These are phyloP conservation scores for Patiria pectinifera DNA, from an alignment of 53 echinoderm and acorn worm genomes.

Conservation along the genomic window DNA sequence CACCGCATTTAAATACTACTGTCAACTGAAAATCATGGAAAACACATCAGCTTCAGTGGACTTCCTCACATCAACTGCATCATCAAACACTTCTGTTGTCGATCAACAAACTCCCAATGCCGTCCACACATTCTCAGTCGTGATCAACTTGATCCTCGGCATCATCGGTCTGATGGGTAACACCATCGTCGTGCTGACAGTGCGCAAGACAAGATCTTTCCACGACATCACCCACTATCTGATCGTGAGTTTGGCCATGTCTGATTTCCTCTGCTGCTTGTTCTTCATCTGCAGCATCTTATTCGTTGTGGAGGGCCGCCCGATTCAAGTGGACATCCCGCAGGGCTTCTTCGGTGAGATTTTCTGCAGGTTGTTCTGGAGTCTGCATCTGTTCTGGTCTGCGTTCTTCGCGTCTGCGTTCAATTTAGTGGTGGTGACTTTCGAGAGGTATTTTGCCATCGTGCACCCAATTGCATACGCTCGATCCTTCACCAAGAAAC, in stretches of 20 bases:
- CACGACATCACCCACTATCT: slow-evolving; percentile 56
- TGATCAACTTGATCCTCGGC: slow-evolving; percentile 22
- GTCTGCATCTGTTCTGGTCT: slow-evolving; percentile 54
- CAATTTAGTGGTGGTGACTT: slow-evolving; percentile 58
- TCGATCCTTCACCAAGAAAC: slow-evolving; percentile 23
- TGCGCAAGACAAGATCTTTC: slow-evolving; percentile 4
- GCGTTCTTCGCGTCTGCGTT: slow-evolving; percentile 53
- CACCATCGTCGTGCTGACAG: slow-evolving; percentile 32
- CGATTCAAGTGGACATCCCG: neutral
- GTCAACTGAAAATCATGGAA: neutral
- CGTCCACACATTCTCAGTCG: slow-evolving; percentile 4
- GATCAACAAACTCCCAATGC: neutral
- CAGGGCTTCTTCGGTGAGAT: slow-evolving; percentile 31
- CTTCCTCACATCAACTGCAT: neutral
- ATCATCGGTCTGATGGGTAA: slow-evolving; percentile 37
- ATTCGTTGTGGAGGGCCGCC: slow-evolving; percentile 43
- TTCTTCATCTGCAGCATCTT: slow-evolving; percentile 37
- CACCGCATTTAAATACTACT: no score
- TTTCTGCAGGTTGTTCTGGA: slow-evolving; percentile 50
- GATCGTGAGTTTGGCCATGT: slow-evolving; percentile 44
- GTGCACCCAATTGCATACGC: slow-evolving; percentile 44
- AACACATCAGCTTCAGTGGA: neutral
- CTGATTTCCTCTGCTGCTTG: slow-evolving; percentile 37
- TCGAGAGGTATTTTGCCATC: slow-evolving; percentile 53
- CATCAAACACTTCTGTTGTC: neutral